Evolutionary conservation across 2,113 vertebrate species (phyloP).

Genomic region (Aptenodytes patagonicus): DNA sequence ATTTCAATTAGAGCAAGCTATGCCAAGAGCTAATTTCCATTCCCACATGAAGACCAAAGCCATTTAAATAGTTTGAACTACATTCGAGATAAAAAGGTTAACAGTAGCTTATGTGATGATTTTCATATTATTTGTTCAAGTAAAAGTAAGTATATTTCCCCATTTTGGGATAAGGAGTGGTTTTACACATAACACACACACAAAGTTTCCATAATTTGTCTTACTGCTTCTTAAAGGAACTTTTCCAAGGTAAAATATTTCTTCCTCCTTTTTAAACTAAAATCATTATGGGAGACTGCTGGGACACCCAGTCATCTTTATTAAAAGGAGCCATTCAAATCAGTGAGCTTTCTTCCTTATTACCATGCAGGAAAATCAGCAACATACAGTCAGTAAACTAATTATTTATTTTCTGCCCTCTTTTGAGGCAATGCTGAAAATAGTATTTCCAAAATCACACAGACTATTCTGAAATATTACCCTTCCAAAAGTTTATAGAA

Average conservation of each 20-base stretch:
- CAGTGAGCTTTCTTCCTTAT: neutral
- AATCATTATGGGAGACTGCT: neutral
- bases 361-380: neutral
- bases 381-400: neutral
- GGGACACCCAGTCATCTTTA: neutral
- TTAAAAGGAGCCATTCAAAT: neutral
- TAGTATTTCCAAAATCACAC: slow-evolving; percentile 5
- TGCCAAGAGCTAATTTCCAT: slow-evolving; percentile 84
- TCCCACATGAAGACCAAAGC: slow-evolving; percentile 78
- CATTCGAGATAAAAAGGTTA: slow-evolving; percentile 68
- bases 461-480: slow-evolving; percentile 29
- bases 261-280: slow-evolving; percentile 36
- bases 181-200: slow-evolving; percentile 12
- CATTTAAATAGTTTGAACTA: slow-evolving; percentile 70
- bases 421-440: slow-evolving; percentile 18
- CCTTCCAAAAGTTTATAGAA: slow-evolving; percentile 44
- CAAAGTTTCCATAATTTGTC: slow-evolving; percentile 14
- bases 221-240: slow-evolving; percentile 40
- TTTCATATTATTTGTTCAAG: slow-evolving; percentile 59
- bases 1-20: slow-evolving; percentile 78
- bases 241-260: slow-evolving; percentile 32
- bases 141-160: slow-evolving; percentile 49
- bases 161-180: slow-evolving; percentile 30
- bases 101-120: slow-evolving; percentile 61
- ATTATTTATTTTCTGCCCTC: neutral